Conservation (phyloP, 2,113 vertebrate genomes). For the Centropus bengalensis region DNA sequence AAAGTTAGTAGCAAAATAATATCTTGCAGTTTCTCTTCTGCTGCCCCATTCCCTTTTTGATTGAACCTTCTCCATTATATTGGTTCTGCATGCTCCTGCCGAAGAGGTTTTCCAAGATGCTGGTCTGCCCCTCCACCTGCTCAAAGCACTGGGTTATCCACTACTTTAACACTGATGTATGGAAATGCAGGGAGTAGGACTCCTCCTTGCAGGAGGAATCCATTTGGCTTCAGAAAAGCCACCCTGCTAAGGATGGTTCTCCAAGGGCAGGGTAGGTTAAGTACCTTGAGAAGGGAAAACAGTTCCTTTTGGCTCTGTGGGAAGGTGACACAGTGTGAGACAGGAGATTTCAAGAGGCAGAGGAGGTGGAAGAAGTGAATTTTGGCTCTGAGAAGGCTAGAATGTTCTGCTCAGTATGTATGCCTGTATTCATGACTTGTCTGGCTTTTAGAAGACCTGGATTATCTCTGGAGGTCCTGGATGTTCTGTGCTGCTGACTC, state of each 20-base stretch:
- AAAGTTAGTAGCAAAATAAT: not conserved
- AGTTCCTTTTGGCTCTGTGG: not conserved
- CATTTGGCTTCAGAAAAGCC: not conserved
- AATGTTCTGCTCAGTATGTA: not conserved
- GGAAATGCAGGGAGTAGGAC: not conserved
- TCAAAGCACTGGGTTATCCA: not conserved
- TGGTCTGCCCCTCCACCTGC: not conserved
- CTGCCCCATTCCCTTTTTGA: not conserved
- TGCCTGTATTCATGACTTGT: rapidly evolving
- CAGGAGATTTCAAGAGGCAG: not conserved
- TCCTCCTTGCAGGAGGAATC: not conserved
- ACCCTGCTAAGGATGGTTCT: not conserved
- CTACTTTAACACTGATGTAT: rapidly evolving
- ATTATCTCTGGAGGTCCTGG: not conserved
- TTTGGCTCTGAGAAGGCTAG: not conserved
- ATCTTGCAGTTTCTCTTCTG: not conserved
- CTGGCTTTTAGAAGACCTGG: not conserved
- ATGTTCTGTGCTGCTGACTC: rapidly evolving
- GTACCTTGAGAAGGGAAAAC: not conserved
- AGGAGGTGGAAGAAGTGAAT: not conserved
- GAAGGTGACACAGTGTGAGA: not conserved
- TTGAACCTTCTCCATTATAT: not conserved
- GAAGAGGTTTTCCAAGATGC: not conserved
- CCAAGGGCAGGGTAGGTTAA: not conserved
- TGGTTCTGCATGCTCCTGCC: not conserved